Evolutionary conservation across 2,113 vertebrate species (phyloP), one percentile per base, ranked within the genome.

Genomic region (Ibidorhyncha struthersii): DNA sequence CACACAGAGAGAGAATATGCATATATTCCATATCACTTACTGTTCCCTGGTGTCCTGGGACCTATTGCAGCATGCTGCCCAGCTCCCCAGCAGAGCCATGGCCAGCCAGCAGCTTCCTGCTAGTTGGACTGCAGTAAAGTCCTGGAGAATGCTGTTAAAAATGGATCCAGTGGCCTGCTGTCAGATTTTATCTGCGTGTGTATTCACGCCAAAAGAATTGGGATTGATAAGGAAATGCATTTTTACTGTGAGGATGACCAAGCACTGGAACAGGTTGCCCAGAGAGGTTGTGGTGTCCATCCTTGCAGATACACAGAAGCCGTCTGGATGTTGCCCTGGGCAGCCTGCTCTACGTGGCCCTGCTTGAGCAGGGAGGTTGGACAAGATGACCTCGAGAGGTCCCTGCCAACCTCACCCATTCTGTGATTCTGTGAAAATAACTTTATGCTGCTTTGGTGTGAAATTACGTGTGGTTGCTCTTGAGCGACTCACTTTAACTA

Each of bases 41-140:
- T 40, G 14, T 12, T 61, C 15, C 25, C 20, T 7, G 3, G 16
- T 79, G 78, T 52, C 16, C 59, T 25, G 36, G 32, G 36, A 61
- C 18, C 38, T 79, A 0, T 29, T 29, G 56, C 53, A 69, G 74
- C 1, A 0, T 23, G 34, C 47, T 67, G 27, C 56, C 38, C 27
- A 18, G 49, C 29, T 62, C 17, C 38, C 19, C n/a, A 26, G 21
- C 0, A 0, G 7, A 50, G 26, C 0, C 0, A 9, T 2, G 25
- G 38, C 29, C 65, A 38, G 41, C 25, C n/a, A 21, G 27, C 41
- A 65, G 36, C 25, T 40, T 88, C 61, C 41, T 67, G 53, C 63
- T 27, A 4, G 4, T 8, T 29, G 45, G 36, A 23, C 36, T 82
- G 53, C 32, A 11, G 15, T 40, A 8, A 15, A 30, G 34, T 15